These are phyloP conservation scores for Stigmatopora argus DNA, from an alignment of 2,113 vertebrate genomes.

Conservation along the genomic window DNA sequence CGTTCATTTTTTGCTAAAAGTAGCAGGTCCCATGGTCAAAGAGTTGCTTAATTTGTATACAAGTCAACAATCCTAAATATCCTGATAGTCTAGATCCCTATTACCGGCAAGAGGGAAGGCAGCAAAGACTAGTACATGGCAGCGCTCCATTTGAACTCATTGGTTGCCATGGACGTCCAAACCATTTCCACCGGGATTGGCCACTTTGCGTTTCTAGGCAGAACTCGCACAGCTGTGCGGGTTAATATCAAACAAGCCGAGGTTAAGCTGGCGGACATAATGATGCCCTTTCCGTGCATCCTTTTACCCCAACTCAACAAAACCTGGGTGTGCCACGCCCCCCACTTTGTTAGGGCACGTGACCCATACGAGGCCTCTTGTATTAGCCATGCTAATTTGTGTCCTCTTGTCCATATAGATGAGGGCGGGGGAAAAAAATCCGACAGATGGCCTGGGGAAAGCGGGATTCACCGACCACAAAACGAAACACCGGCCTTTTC, in stretches of 20 bases:
- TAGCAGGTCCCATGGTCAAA: too few relatives aligned
- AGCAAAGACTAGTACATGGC: too few relatives aligned
- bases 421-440: conserved; percentile 36
- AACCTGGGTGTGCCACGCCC: conserved; percentile 31
- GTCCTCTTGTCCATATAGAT: conserved; percentile 64
- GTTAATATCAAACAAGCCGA: not conserved
- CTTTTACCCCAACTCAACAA: conserved; percentile 19
- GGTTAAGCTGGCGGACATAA: not conserved
- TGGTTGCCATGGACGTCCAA: too few relatives aligned
- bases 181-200: not conserved
- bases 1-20: too few relatives aligned
- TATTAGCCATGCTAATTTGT: conserved; percentile 57
- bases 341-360: conserved; percentile 49
- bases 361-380: conserved; percentile 48
- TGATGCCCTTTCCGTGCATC: conserved; percentile 1
- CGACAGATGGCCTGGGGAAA: conserved; percentile 60
- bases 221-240: not conserved
- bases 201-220: not conserved
- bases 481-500: conserved; percentile 7
- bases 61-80: too few relatives aligned
- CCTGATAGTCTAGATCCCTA: too few relatives aligned
- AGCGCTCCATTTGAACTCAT: too few relatives aligned
- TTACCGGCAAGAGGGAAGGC: too few relatives aligned
- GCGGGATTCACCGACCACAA: conserved; percentile 38
- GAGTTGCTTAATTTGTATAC: too few relatives aligned